Base-by-base conservation (phyloP, 2,888 invertebrate species). In the Harmothoe impar region DNA sequence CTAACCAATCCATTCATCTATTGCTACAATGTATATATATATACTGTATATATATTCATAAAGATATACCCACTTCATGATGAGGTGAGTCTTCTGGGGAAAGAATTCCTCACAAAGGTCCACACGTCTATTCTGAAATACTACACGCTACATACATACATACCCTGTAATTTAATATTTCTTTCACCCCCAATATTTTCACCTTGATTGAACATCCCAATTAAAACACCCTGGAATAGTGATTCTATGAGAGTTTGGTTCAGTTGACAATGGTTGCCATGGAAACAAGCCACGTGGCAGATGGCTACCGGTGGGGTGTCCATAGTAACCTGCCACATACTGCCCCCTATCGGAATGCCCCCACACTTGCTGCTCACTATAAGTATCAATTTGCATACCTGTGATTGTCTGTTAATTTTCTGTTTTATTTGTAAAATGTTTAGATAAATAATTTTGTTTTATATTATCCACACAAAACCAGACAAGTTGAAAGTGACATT, bases 151-250 rank as follows among this genome's bases (percentile, higher is more conserved):
- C 25, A 29, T 17, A 31, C 5, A 72, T 29, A 29, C 29, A n/a
- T 29, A 0, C 72, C 72, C 17, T 72, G 3, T 72, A 72, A 72
- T 72, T 72, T 72, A 3, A 29, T 29, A 29, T 29, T 72, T 25
- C 31, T 15, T 10, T 10, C 43, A 43, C 43, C 43, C 5, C 72
- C 29, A 25, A 72, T 72, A 72, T 72, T 29, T 72, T 29, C 25
- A 29, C n/a, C 72, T 72, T 72, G n/a, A 72, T 72, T 72, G 25
- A 72, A 72, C 72, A 25, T 25, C 31, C 72, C 72, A 72, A 72
- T 72, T 72, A 72, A 72, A 72, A 25, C 1, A 29, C 29, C 25
- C 17, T 5, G 17, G 17, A 72, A 72, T 12, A 29, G 72, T 29
- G 25, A 0, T 72, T 72, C 29, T 25, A 29, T 0, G 0, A 72